Evolutionary conservation across 2,888 invertebrate genomes (phyloP).

Genomic region (Zygaena filipendulae): DNA sequence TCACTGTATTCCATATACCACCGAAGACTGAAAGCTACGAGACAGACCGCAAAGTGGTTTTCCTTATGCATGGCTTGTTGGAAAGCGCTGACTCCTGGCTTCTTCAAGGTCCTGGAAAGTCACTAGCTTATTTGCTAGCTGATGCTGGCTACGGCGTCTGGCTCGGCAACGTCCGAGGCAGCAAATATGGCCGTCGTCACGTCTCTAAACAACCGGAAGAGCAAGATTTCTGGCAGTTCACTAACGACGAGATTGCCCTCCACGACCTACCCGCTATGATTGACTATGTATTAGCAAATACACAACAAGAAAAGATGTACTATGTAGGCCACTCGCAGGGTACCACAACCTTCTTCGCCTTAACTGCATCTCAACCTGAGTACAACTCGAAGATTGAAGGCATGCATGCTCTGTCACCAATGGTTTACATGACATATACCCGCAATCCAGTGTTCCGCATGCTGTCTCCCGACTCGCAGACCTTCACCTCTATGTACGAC

Average conservation of each 20-base stretch:
- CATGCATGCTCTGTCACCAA: slow-evolving; percentile 51
- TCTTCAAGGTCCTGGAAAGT: slow-evolving; percentile 69
- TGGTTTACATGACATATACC: slow-evolving; percentile 49
- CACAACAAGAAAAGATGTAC: slow-evolving; percentile 38
- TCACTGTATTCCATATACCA: slow-evolving; percentile 52
- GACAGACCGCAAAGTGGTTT: slow-evolving; percentile 43
- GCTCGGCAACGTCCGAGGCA: slow-evolving; percentile 55
- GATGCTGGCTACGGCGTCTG: slow-evolving; percentile 56
- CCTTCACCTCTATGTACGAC: slow-evolving; percentile 26
- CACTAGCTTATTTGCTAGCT: slow-evolving; percentile 43
- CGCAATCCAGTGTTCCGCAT: slow-evolving; percentile 52
- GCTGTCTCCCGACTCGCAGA: slow-evolving; percentile 40
- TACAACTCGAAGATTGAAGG: slow-evolving; percentile 46
- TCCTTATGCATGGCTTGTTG: slow-evolving; percentile 74
- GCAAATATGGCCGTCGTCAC: slow-evolving; percentile 44
- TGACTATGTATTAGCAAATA: slow-evolving; percentile 37
- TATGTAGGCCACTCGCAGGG: slow-evolving; percentile 50
- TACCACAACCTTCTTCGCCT: slow-evolving; percentile 42
- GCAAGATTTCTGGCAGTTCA: slow-evolving; percentile 52
- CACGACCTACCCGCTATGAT: slow-evolving; percentile 56
- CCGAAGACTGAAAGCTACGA: slow-evolving; percentile 27
- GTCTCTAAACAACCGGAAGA: slow-evolving; percentile 41
- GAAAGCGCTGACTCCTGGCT: slow-evolving; percentile 77
- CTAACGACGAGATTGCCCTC: slow-evolving; percentile 50
- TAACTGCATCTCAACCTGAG: slow-evolving; percentile 36